These are phyloP conservation scores for Coryphaenoides rupestris DNA, from an alignment of 2,113 vertebrate species.

Conservation along the genomic window DNA sequence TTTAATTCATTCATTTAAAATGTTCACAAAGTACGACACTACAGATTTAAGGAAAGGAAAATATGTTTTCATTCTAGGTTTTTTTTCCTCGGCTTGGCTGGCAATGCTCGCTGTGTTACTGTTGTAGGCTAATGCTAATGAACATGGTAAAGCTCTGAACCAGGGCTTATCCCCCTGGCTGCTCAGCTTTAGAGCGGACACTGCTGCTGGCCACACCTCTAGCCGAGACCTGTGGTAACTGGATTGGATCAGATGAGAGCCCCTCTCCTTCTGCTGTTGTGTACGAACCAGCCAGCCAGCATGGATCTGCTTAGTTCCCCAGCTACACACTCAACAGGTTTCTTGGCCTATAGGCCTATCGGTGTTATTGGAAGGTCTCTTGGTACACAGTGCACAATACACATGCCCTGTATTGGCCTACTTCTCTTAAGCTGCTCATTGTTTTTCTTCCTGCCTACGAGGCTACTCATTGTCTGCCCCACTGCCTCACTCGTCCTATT, in stretches of 20 bases:
- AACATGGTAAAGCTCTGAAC: conserved; percentile 26
- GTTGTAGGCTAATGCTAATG: background rate
- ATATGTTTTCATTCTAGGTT: too few species aligned
- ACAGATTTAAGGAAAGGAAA: background rate
- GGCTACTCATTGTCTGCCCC: too few species aligned
- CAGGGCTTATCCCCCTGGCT: background rate
- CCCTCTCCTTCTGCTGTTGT: conserved; percentile 7
- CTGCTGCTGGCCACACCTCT: conserved; percentile 26
- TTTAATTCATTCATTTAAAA: too few species aligned
- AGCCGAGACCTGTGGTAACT: background rate
- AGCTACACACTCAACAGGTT: conserved; percentile 39
- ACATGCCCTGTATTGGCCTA: too few species aligned
- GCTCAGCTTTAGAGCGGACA: conserved; percentile 10
- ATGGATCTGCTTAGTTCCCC: conserved; percentile 12
- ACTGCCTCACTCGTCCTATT: too few species aligned
- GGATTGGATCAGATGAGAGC: conserved; percentile 23
- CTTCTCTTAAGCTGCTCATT: too few species aligned
- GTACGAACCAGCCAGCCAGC: background rate
- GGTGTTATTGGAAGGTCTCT: too few species aligned
- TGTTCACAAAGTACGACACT: background rate
- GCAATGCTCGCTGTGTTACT: too few species aligned
- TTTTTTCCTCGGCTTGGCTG: too few species aligned
- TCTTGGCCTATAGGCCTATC: conserved; percentile 5
- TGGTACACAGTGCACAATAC: too few species aligned
- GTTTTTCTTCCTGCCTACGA: too few species aligned